These are phyloP conservation scores for Callocephalon fimbriatum DNA, from an alignment of 2,113 vertebrate species.

Conservation along the genomic window DNA sequence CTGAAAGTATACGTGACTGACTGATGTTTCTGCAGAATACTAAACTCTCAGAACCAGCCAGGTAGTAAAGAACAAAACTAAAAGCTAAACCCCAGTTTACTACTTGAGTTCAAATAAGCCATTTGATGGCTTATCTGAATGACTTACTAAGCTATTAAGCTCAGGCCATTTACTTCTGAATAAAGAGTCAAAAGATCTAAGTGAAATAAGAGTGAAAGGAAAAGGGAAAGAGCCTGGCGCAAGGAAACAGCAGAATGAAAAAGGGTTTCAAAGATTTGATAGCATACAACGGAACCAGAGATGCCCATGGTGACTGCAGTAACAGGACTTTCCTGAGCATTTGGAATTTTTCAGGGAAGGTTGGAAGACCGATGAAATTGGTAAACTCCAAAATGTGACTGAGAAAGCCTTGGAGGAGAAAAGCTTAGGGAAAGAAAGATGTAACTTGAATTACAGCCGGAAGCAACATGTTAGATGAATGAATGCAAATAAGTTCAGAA, in stretches of 20 bases:
- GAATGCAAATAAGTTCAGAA: neutral
- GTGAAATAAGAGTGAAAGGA: neutral
- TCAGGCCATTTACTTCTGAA: neutral
- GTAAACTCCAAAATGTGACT: neutral
- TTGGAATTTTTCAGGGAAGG: neutral
- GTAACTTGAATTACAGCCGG: neutral
- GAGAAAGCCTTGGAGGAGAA: neutral
- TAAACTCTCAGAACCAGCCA: neutral
- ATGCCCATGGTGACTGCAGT: neutral
- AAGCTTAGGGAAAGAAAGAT: neutral
- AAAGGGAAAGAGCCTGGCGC: neutral
- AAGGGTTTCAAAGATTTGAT: neutral
- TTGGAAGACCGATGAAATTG: neutral
- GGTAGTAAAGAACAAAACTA: neutral
- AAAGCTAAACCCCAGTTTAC: neutral
- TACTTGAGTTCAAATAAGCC: neutral
- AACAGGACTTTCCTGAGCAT: neutral
- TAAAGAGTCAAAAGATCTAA: neutral
- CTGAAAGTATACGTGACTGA: neutral
- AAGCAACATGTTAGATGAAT: neutral
- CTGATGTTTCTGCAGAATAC: neutral
- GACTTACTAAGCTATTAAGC: neutral
- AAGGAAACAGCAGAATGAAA: neutral
- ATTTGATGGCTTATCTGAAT: neutral
- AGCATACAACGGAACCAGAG: neutral